These are phyloP conservation scores for Schlechtendalia chinensis DNA, from an alignment of 1,140 invertebrate genomes.

Conservation along the genomic window DNA sequence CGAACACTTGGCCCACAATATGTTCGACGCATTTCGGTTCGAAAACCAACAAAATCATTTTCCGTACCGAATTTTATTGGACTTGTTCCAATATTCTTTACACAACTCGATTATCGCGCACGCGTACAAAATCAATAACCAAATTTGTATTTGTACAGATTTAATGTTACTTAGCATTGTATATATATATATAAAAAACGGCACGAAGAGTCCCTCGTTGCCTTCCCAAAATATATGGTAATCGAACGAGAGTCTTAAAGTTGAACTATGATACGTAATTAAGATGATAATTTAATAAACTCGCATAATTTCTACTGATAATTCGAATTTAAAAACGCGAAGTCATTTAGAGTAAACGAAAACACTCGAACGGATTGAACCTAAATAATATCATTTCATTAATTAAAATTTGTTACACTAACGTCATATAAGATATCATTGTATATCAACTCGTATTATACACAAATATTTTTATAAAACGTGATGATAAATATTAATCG, in stretches of 20 bases:
- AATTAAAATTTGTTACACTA: background rate
- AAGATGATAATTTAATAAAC: background rate
- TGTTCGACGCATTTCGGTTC: background rate
- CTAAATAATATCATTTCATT: background rate
- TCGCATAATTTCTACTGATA: background rate
- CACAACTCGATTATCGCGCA: background rate
- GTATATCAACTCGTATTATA: too few relatives aligned
- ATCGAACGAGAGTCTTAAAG: background rate
- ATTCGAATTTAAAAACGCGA: background rate
- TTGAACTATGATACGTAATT: background rate
- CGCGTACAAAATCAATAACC: too few relatives aligned
- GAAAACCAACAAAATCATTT: background rate
- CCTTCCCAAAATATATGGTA: too few relatives aligned
- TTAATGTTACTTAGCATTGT: too few relatives aligned
- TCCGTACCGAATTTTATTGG: background rate
- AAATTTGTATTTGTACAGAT: too few relatives aligned
- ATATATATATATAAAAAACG: too few relatives aligned
- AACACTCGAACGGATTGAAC: background rate
- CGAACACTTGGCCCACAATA: too few relatives aligned
- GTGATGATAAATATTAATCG: too few relatives aligned
- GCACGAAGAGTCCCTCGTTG: too few relatives aligned
- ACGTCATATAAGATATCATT: too few relatives aligned
- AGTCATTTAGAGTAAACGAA: background rate
- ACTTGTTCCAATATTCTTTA: background rate
- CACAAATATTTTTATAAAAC: too few relatives aligned